Evolutionary conservation across 2,888 invertebrate species (phyloP), one percentile per base, ranked within the genome.

Genomic region (Trisateles emortualis): DNA sequence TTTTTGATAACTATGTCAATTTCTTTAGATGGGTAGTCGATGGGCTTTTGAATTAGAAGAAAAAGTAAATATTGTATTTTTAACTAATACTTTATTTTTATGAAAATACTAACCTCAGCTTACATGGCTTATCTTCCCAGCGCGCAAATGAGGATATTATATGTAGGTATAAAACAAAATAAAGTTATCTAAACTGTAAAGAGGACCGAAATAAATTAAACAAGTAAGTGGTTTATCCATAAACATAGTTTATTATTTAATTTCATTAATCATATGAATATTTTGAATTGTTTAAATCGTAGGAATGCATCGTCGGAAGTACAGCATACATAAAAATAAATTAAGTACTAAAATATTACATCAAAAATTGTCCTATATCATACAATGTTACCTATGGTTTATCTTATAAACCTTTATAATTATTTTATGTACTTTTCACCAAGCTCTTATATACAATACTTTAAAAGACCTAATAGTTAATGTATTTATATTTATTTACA

Each of bases 311-410:
- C 81, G 79, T 82, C 79, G 81, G 72, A 71, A 71, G 83, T 85
- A 87, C 81, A 87, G 79, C 81, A 79, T 84, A 86, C 80, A 77
- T 83, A 82, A 80, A 75, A 89, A 90, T 90, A 89, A 90, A 85
- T 90, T 91, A 91, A 90, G 88, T 90, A 90, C 90, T 87, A 87
- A 86, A 85, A 76, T 77, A 66, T 78, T 81, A 77, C 78, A 76
- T 78, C 73, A 75, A 83, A 82, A 81, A 83, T 79, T 79, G 71
- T 76, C 76, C 78, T 86, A 82, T 84, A 82, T 78, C 57, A 78
- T 83, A 84, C 81, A 84, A 69, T 63, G 68, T 77, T 83, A 79
- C 72, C 75, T 78, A 80, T 54, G 88, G 89, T 88, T 87, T 88
- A 91, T 92, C 76, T 79, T 76, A 90, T 90, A 90, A 91, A 91